Conservation (phyloP, 2,113 vertebrate species). For the Pogonocichla stellata region DNA sequence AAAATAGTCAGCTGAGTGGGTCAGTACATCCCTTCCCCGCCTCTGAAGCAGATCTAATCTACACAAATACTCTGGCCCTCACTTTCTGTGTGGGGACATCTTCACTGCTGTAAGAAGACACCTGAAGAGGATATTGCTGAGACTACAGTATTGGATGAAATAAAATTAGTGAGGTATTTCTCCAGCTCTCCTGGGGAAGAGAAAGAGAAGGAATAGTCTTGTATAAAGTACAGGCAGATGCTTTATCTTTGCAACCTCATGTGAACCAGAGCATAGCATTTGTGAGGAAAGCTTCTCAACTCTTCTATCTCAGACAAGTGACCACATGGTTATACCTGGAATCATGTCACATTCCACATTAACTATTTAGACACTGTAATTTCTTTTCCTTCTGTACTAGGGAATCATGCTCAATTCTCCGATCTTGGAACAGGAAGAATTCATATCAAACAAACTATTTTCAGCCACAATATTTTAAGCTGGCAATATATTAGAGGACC, state of each 20-base stretch:
- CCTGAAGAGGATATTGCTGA: neutral
- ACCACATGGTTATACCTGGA: neutral
- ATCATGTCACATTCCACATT: neutral
- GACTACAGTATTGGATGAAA: neutral
- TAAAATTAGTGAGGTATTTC: neutral
- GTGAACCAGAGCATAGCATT: neutral
- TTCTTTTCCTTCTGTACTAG: neutral
- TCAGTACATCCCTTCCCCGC: neutral
- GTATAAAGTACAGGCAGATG: neutral
- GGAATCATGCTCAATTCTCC: neutral
- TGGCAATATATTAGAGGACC: neutral
- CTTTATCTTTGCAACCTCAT: neutral
- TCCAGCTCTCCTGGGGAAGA: neutral
- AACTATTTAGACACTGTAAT: neutral
- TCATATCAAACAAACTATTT: neutral
- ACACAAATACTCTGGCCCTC: neutral
- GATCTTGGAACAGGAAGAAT: neutral
- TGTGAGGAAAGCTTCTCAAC: neutral
- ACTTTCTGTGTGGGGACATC: neutral
- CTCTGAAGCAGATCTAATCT: neutral
- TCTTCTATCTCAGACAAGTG: neutral
- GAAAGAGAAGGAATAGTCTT: neutral
- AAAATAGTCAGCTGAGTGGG: constrained; percentile 13
- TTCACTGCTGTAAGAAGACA: neutral
- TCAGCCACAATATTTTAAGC: neutral